These are phyloP conservation scores for Lemur catta DNA, from an alignment of 2,797 vertebrate species.

Conservation along the genomic window DNA sequence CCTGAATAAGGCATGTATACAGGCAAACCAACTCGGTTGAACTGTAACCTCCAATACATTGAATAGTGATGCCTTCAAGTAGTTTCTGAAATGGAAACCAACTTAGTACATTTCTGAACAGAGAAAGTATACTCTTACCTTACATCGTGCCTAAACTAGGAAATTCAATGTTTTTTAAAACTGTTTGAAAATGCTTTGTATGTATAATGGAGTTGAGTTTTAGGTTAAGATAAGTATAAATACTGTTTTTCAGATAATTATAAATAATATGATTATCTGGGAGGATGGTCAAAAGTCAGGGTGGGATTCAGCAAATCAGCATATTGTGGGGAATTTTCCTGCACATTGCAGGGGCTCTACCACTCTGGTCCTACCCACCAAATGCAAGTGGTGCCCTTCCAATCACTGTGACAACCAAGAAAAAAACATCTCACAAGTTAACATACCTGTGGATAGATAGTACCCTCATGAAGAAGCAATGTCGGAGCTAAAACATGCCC, in stretches of 20 bases:
- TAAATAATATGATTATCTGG: neutral
- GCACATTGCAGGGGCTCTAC: neutral
- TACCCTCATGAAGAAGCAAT: neutral
- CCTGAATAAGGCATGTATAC: neutral
- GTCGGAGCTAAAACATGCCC: neutral
- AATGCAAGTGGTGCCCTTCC: neutral
- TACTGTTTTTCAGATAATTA: neutral
- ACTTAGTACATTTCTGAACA: neutral
- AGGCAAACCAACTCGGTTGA: neutral
- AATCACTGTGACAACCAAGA: neutral
- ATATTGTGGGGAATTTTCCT: neutral
- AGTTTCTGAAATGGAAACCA: slow-evolving; percentile 10
- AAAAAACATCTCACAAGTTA: neutral
- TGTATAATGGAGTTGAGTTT: neutral
- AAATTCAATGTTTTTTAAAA: neutral
- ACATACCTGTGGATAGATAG: neutral
- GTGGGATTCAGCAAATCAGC: neutral
- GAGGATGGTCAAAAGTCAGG: neutral
- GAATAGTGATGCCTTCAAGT: neutral
- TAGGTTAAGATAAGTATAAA: neutral
- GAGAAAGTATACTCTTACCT: neutral
- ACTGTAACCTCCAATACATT: neutral
- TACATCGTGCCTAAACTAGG: neutral
- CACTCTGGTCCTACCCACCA: neutral
- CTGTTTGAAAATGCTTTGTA: neutral